Evolutionary conservation across 2,888 invertebrate genomes (phyloP).

Genomic region (Agriopis aurantiaria): DNA sequence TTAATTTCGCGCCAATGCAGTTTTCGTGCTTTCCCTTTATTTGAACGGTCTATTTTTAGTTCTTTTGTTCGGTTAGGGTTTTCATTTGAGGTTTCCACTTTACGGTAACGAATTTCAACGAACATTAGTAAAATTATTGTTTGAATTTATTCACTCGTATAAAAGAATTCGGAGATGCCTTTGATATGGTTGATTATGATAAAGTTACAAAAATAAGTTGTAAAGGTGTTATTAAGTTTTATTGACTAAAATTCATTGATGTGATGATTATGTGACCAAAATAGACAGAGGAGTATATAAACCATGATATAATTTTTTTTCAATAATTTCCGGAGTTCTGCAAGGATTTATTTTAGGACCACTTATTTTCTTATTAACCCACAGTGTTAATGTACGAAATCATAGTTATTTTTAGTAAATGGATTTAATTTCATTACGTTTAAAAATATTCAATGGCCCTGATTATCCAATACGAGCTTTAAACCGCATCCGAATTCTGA

Average conservation of each 20-base stretch:
- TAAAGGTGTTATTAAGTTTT: not conserved
- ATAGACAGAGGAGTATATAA: not conserved
- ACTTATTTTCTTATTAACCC: conserved; percentile 7
- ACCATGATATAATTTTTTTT: not conserved
- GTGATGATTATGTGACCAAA: not conserved
- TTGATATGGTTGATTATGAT: conserved; percentile 1
- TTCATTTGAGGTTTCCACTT: conserved; percentile 17
- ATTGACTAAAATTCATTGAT: not conserved
- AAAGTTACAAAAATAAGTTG: not conserved
- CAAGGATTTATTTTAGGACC: conserved; percentile 13
- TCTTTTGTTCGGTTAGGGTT: conserved; percentile 38
- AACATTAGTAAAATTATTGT: not conserved
- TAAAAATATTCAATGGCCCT: not conserved
- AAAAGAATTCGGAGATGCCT: conserved; percentile 4
- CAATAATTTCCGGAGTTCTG: conserved; percentile 3
- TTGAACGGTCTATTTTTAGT: conserved; percentile 39
- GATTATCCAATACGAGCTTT: conserved; percentile 10
- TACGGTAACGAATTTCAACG: conserved; percentile 16
- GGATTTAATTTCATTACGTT: not conserved
- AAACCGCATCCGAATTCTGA: conserved; percentile 26
- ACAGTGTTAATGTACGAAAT: not conserved
- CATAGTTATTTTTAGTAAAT: not conserved
- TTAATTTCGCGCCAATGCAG: conserved; percentile 48
- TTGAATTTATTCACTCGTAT: not conserved
- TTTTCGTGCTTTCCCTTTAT: conserved; percentile 37